Evolutionary conservation across 2,113 vertebrate genomes (phyloP), one percentile per base, ranked within the genome.

Genomic region (Geococcyx californianus): DNA sequence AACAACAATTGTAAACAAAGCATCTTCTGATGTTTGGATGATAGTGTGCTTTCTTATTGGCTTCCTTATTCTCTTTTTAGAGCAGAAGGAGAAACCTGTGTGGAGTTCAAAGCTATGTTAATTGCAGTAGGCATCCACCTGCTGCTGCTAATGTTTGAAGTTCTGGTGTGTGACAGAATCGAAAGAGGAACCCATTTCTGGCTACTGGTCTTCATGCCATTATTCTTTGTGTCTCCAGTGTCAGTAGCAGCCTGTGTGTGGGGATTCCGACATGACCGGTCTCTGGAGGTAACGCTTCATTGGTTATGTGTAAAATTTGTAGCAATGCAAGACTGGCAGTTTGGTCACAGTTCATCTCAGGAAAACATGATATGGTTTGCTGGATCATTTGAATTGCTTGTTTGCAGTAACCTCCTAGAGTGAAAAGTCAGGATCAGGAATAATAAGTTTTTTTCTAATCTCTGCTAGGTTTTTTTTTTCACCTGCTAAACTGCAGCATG

Each of bases 31-130:
- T 74, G 18, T 79, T 81, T 84, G 36, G 29, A 68, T 58, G 20
- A 40, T 8, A 28, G 16, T 1, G 15, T 92, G 47, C 29, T 77
- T 94, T 73, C 31, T 66, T 73, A 20, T 12, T 36, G 31, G 33
- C 38, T 89, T 93, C 72, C 44, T 84, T 92, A 42, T 93, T 44
- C 81, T 92, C 66, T 84, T 64, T 96, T 84, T 84, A 99, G 99
- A 98, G 98, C 99, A 97, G 99, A 99, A 97, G 99, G 99, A 54
- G 99, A 99, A 98, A 99, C 99, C 0, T 99, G 99, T 75, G 99
- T 99, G 97, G 99, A 99, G 97, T 99, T 99, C 93, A 99, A 99
- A 95, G 99, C 99, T 36, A 98, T 99, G 99, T 96, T 99, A 86
- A 99, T 99, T 69, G 99, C 99, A 1, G 99, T 99, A 56, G 99